Base-by-base conservation (phyloP, 2,797 vertebrate genomes). In the Helarctos malayanus region DNA sequence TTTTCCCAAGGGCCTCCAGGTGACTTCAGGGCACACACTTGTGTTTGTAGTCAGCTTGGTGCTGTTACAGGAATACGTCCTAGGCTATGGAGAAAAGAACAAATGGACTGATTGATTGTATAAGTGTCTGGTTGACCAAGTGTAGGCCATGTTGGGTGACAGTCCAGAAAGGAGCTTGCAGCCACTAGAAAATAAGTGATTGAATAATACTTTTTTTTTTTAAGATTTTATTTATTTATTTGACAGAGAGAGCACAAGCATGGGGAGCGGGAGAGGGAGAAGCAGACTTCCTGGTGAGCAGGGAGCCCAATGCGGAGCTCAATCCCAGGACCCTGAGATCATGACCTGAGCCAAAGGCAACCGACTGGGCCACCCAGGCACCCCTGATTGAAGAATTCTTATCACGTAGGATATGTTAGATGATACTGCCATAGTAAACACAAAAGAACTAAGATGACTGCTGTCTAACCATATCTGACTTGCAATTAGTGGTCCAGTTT, bases 31-130 rank as follows among this genome's bases (percentile, higher is more conserved):
- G n/a, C 7, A 75, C 35, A 69, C 65, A 3, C 18, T 54, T 68
- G 63, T 75, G 32, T 65, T 93, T 65, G 41, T 95, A 11, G 88
- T 88, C 35, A 85, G 91, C 59, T 65, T 78, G 73, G 54, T 90
- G 41, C 54, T 76, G 11, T 52, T 85, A 41, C 7, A 14, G 49
- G 59, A 9, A 56, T 29, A 29, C 65, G 61, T 63, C 59, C 29
- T 19, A 65, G 91, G 5, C 65, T 91, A 9, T 5, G 81, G 85
- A 85, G 47, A 68, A 9, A 87, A 73, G 38, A 82, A 76, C 87
- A 96, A 82, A 63, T 19, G 45, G 86, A 38, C 69, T 76, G 29
- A 63, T 94, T 63, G 27, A 61, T 94, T 68, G 23, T 38, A 0
- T 80, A 47, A 91, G 78, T n/a, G 5, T 65, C 68, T 71, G 27